These are phyloP conservation scores for Nyctereutes procyonoides DNA, from an alignment of 2,113 vertebrate species.

Conservation along the genomic window DNA sequence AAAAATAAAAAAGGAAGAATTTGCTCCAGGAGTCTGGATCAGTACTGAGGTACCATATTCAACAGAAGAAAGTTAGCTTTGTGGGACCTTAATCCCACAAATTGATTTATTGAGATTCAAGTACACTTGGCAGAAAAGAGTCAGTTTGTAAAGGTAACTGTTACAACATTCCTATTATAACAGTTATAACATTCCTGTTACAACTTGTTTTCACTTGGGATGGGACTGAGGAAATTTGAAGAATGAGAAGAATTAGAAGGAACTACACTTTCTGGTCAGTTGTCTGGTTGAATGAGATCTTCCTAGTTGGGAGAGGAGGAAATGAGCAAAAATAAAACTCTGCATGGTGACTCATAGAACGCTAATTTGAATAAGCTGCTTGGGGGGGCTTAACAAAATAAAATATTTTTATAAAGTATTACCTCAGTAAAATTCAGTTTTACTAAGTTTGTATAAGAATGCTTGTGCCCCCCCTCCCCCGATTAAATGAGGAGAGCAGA, in stretches of 20 bases:
- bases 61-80: conserved; percentile 1
- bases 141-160: background rate
- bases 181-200: background rate
- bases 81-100: background rate
- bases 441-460: background rate
- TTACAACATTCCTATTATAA: background rate
- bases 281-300: background rate
- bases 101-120: background rate
- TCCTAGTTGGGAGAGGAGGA: background rate
- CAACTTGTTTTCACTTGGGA: background rate
- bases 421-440: background rate
- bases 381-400: background rate
- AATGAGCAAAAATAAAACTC: background rate
- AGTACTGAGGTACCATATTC: background rate
- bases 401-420: background rate
- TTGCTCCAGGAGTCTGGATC: background rate
- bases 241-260: background rate
- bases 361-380: background rate
- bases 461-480: background rate
- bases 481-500: background rate
- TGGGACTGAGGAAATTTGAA: background rate
- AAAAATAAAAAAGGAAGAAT: background rate
- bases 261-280: background rate
- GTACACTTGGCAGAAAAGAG: background rate
- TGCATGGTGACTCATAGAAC: background rate